Percentiles rank a stretch among this genome's conserved stretches.
phyloP scores from a whole-genome alignment of 2,797 vertebrate species.

The Dendrocincla fuliginosa region DNA sequence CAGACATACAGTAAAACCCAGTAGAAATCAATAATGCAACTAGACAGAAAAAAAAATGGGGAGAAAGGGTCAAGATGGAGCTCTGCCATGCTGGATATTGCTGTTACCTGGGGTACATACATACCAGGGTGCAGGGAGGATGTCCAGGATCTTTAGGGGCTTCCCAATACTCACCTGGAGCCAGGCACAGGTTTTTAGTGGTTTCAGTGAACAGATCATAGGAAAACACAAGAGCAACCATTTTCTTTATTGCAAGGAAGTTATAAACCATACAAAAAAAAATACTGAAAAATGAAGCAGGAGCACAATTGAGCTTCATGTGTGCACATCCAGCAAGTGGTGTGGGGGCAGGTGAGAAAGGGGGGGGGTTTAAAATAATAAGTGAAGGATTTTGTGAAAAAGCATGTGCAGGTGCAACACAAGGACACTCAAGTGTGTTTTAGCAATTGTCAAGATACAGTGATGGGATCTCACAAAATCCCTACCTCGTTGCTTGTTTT shows the following conservation, averaged over 20 bases:
- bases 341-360: background rate
- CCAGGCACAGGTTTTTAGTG: constrained; percentile 3
- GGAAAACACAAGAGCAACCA: background rate
- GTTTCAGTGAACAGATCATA: background rate
- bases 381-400: background rate
- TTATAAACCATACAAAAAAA: background rate
- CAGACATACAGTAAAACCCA: background rate
- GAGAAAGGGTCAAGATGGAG: background rate
- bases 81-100: rapidly evolving
- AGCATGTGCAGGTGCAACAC: rapidly evolving
- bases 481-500: background rate
- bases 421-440: background rate
- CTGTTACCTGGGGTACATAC: background rate
- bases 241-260: background rate
- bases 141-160: background rate
- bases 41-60: background rate
- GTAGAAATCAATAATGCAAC: background rate
- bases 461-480: background rate
- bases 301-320: background rate
- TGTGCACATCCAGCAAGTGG: background rate
- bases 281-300: background rate
- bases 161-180: constrained; percentile 6
- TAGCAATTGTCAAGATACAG: background rate
- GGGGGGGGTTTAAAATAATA: background rate
- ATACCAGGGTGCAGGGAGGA: background rate